These are phyloP conservation scores for Sitodiplosis mosellana DNA, from an alignment of 1,140 invertebrate species.

Conservation along the genomic window DNA sequence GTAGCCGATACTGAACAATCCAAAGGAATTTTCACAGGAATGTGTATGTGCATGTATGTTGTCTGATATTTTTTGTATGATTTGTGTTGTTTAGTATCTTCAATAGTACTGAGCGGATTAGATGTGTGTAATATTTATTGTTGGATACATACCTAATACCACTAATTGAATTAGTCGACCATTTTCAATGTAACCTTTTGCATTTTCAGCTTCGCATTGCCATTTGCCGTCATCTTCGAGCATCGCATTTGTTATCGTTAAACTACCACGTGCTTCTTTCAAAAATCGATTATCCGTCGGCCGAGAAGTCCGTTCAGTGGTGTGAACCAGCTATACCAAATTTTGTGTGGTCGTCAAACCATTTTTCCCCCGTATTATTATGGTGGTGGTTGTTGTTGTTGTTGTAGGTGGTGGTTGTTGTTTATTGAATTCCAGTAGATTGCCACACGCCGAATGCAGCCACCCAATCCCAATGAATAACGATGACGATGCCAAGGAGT, in stretches of 20 bases:
- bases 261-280: constrained; percentile 34
- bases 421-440: background rate
- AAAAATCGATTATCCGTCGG: constrained; percentile 33
- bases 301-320: constrained; percentile 29
- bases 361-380: too few species aligned
- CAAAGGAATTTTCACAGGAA: too few species aligned
- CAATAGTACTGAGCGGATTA: background rate
- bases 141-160: constrained; percentile 42
- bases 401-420: background rate
- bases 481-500: too few species aligned
- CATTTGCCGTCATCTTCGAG: constrained; percentile 48
- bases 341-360: too few species aligned
- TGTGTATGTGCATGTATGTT: too few species aligned
- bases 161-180: constrained; percentile 41
- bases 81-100: background rate
- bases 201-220: constrained; percentile 44
- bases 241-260: constrained; percentile 45
- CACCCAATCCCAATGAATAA: too few species aligned
- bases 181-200: constrained; percentile 33
- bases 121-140: background rate
- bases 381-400: too few species aligned
- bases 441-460: too few species aligned
- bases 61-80: background rate
- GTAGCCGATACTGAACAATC: too few species aligned
- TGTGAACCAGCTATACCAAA: constrained; percentile 24